Percentiles rank a stretch among this genome's conserved stretches.
Conservation (phyloP, 2,888 invertebrate species). For the Conops quadrifasciatus region DNA sequence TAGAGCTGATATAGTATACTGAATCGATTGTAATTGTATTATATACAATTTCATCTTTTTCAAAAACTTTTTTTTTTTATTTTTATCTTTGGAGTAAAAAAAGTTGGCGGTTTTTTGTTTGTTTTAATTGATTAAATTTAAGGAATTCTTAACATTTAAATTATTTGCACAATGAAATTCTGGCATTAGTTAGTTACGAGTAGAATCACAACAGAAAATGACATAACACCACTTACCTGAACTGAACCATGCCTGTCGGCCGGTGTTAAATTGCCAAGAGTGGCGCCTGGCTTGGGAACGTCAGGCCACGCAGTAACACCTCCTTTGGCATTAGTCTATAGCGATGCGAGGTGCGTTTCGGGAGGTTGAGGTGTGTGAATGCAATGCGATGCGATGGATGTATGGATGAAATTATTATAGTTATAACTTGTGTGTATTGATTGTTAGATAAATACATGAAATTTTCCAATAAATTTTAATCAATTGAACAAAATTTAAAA, state of each 20-base stretch:
- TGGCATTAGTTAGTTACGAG: conserved; percentile 24
- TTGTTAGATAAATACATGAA: conserved; percentile 7
- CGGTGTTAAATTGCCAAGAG: conserved; percentile 86
- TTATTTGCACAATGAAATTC: conserved; percentile 29
- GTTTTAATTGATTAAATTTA: no score
- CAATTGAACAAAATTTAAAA: not conserved
- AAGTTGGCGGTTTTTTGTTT: not conserved
- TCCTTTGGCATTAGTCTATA: conserved; percentile 71
- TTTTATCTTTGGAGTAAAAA: not conserved
- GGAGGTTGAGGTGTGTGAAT: conserved; percentile 12
- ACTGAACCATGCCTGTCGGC: conserved; percentile 97
- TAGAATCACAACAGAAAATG: not conserved
- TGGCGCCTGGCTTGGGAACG: conserved; percentile 81
- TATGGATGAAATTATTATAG: conserved; percentile 25
- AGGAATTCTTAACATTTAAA: not conserved
- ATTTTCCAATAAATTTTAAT: not conserved
- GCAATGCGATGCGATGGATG: not conserved
- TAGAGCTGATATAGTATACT: not conserved
- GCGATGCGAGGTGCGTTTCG: not conserved
- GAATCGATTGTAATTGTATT: not conserved
- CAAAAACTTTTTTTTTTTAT: not conserved
- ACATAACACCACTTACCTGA: conserved; percentile 74
- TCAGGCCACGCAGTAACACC: conserved; percentile 85
- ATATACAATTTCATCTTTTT: conserved; percentile 16
- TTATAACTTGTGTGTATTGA: conserved; percentile 24